Percentiles rank a stretch among this genome's conserved stretches.
phyloP scores from a whole-genome alignment of 1,140 invertebrate species.

The Paraescarpia echinospica region DNA sequence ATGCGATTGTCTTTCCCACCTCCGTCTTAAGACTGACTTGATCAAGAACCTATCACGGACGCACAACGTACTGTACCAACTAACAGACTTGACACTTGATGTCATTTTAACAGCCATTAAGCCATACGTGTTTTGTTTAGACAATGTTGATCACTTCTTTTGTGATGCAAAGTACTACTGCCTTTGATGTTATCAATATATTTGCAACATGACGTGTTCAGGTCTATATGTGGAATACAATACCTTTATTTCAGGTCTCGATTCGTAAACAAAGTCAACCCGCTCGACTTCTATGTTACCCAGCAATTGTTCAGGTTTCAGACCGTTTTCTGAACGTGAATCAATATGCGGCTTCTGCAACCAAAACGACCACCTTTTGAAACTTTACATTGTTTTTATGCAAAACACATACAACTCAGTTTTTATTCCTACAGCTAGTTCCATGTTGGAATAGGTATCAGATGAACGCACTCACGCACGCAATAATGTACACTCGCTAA shows the following conservation, averaged over 20 bases:
- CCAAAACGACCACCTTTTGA: not conserved
- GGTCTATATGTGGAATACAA: not conserved
- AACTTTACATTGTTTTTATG: too few species aligned
- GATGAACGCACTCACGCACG: too few species aligned
- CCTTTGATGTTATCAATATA: too few species aligned
- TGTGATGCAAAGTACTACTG: too few species aligned
- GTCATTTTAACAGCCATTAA: not conserved
- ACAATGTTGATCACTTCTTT: too few species aligned
- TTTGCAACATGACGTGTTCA: too few species aligned
- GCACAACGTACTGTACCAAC: not conserved
- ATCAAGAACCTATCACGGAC: slow-evolving; percentile 67
- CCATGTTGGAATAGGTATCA: too few species aligned
- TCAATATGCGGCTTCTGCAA: slow-evolving; percentile 28
- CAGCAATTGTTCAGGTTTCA: slow-evolving; percentile 10
- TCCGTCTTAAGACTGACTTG: slow-evolving; percentile 77
- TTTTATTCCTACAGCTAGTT: too few species aligned
- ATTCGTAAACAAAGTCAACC: slow-evolving; percentile 82
- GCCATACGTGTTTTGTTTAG: not conserved
- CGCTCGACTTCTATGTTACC: slow-evolving; percentile 73
- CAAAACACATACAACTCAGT: too few species aligned
- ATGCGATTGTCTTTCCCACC: slow-evolving; percentile 81
- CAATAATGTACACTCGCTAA: too few species aligned
- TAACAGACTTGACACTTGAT: not conserved
- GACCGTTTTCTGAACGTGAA: slow-evolving; percentile 25
- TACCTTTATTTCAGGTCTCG: slow-evolving; percentile 67